Evolutionary conservation across 2,797 vertebrate genomes (phyloP).

Genomic region (Anisognathus igniventris): DNA sequence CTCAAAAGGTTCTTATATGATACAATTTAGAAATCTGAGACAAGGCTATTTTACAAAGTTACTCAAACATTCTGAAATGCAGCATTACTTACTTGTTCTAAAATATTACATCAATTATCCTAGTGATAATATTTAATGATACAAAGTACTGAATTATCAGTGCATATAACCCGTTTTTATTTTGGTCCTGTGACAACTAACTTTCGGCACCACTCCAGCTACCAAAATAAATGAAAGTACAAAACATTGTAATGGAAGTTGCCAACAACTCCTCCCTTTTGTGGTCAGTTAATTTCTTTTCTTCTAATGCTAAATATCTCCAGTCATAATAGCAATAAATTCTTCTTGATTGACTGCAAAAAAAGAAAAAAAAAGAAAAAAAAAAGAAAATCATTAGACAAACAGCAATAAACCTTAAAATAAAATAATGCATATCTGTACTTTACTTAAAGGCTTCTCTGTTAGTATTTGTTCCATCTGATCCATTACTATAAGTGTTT

Average conservation of each 20-base stretch:
- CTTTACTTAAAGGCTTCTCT: not conserved
- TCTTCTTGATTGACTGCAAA: constrained; percentile 80
- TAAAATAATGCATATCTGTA: not conserved
- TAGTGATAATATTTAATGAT: constrained; percentile 1
- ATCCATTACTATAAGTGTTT: not conserved
- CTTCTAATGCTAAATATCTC: constrained; percentile 74
- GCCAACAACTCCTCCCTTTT: not conserved
- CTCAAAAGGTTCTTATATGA: constrained; percentile 41
- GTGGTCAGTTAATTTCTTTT: not conserved
- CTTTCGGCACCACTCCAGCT: constrained; percentile 47
- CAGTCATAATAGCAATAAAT: constrained; percentile 84
- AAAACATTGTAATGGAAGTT: constrained; percentile 30
- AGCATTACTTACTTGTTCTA: constrained; percentile 54
- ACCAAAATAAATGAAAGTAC: constrained; percentile 34
- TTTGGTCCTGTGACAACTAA: constrained; percentile 48
- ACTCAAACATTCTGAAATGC: constrained; percentile 50
- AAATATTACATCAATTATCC: not conserved
- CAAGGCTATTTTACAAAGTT: constrained; percentile 70
- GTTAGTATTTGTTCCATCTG: not conserved
- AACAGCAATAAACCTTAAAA: not conserved
- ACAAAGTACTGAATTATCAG: constrained; percentile 53
- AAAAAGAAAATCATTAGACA: not conserved
- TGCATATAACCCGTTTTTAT: constrained; percentile 12
- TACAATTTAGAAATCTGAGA: constrained; percentile 67
- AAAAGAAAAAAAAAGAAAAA: not conserved